phyloP scores from a whole-genome alignment of 2,797 vertebrate genomes.

The Cuculus canorus region DNA sequence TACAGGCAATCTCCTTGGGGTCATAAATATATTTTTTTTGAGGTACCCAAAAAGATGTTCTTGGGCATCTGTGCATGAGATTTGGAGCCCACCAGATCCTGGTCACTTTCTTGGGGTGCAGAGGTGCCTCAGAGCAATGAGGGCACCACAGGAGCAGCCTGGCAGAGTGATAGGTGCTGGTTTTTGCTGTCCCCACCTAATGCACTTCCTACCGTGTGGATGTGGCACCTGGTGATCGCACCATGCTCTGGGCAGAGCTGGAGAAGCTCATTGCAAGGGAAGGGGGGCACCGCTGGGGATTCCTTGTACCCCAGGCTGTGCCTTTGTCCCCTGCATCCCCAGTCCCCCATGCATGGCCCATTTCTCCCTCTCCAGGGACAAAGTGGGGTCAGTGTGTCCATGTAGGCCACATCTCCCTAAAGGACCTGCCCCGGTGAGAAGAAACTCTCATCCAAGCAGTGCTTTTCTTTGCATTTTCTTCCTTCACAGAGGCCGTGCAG shows the following conservation, averaged over 20 bases:
- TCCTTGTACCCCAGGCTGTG: neutral
- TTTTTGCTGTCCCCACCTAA: neutral
- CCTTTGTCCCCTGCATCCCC: neutral
- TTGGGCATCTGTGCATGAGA: neutral
- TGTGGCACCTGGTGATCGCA: fast-evolving
- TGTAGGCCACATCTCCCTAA: neutral
- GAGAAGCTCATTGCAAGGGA: neutral
- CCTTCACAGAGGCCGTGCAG: fast-evolving
- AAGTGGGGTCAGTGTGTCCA: fast-evolving
- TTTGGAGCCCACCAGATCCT: neutral
- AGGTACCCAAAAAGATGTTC: neutral
- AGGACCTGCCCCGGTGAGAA: neutral
- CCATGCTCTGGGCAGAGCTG: fast-evolving
- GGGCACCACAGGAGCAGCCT: neutral
- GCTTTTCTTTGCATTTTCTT: neutral
- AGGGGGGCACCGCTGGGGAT: too few relatives aligned
- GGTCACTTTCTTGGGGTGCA: neutral
- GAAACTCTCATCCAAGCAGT: neutral
- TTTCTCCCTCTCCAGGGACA: neutral
- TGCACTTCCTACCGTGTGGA: fast-evolving
- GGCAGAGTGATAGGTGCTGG: fast-evolving
- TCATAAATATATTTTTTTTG: fast-evolving
- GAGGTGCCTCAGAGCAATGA: neutral
- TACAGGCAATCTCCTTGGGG: neutral
- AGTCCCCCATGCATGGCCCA: fast-evolving